These are phyloP conservation scores for Fragum whitleyi DNA, from an alignment of 2,888 invertebrate genomes.

Conservation along the genomic window DNA sequence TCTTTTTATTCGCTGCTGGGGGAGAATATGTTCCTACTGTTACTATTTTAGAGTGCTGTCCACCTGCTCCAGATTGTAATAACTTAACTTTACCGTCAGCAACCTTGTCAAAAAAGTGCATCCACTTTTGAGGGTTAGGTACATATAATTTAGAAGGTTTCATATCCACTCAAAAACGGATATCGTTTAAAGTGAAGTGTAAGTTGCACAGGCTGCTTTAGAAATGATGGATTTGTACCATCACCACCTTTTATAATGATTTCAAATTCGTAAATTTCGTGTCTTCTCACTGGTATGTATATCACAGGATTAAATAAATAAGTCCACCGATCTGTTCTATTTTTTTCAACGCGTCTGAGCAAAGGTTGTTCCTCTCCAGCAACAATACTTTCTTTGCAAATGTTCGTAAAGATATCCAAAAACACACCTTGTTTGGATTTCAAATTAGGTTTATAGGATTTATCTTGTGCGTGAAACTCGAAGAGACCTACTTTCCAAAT, in stretches of 20 bases:
- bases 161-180: slow-evolving; percentile 31
- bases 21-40: background rate
- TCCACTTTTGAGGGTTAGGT: slow-evolving; percentile 60
- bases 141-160: slow-evolving; percentile 53
- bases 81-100: slow-evolving; percentile 36
- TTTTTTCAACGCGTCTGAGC: slow-evolving; percentile 45
- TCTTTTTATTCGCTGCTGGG: background rate
- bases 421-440: background rate
- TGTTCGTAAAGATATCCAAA: slow-evolving; percentile 44
- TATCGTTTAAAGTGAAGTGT: slow-evolving; percentile 52
- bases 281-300: slow-evolving; percentile 47
- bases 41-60: slow-evolving; percentile 9
- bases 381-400: slow-evolving; percentile 55
- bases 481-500: slow-evolving; percentile 46
- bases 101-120: slow-evolving; percentile 45
- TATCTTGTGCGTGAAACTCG: slow-evolving; percentile 41
- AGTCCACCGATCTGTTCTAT: slow-evolving; percentile 36
- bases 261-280: slow-evolving; percentile 48
- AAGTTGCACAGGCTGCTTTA: slow-evolving; percentile 39
- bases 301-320: slow-evolving; percentile 32
- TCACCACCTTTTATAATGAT: slow-evolving; percentile 47
- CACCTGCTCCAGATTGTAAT: slow-evolving; percentile 40
- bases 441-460: slow-evolving; percentile 7
- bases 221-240: slow-evolving; percentile 18
- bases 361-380: slow-evolving; percentile 46